A percentile compares a stretch with the other conserved stretches of the same genome.
phyloP scores from a whole-genome alignment of 1,140 invertebrate species.

The Drosophila navojoa region DNA sequence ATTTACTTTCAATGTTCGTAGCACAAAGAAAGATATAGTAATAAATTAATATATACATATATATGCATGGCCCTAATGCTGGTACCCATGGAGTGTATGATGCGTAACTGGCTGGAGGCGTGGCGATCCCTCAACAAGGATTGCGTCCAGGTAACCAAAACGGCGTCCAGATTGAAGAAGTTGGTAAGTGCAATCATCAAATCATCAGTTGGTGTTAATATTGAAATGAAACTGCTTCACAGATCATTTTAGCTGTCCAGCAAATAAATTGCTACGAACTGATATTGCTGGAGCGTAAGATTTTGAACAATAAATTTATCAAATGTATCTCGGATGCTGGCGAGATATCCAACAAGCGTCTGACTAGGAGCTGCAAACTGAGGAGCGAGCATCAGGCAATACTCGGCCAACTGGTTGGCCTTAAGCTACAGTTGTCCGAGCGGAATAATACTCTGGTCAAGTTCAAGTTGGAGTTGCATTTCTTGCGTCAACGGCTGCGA shows the following conservation, averaged over 20 bases:
- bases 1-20: no score
- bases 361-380: no score
- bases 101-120: neutral
- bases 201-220: neutral
- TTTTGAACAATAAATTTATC: neutral
- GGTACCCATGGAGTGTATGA: neutral
- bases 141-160: neutral
- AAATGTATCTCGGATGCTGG: neutral
- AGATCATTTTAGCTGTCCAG: conserved; percentile 3
- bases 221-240: neutral
- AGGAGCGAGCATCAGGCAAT: neutral
- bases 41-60: neutral
- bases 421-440: neutral
- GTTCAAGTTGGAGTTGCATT: conserved; percentile 1
- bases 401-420: neutral
- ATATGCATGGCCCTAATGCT: neutral
- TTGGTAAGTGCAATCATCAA: neutral
- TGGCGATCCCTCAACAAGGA: conserved; percentile 7
- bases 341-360: neutral
- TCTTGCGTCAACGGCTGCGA: neutral
- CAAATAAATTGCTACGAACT: conserved; percentile 19
- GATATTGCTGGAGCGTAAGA: neutral
- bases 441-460: neutral
- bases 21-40: no score
- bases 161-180: neutral